Evolutionary conservation across 2,888 invertebrate species (phyloP), one percentile per base, ranked within the genome.

Genomic region (Meliscaeva auricollis): DNA sequence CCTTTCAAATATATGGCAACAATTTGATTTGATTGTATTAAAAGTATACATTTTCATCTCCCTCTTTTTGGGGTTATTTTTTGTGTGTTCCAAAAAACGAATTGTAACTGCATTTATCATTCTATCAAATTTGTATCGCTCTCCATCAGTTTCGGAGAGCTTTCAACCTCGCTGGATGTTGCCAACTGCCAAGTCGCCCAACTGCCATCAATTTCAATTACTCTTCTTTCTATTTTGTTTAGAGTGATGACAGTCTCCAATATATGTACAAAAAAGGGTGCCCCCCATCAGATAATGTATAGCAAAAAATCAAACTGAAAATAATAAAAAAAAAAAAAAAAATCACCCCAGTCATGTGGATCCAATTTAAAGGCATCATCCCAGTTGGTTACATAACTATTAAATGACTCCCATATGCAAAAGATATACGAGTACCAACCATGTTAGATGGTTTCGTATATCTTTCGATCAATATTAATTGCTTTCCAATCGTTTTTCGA

Each of bases 391-490:
- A 82, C 66, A 54, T 48, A 50, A 66, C 66, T 66, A 35, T 22
- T 50, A 50, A 66, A 35, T 5, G 50, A 66, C 48, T 38, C 46
- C 54, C 26, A 84, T 38, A 38, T 69, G 50, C 64, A 70, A 52
- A 64, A 84, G 69, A 79, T 64, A 80, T n/a, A n/a, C n/a, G n/a
- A n/a, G n/a, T n/a, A n/a, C n/a, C n/a, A n/a, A n/a, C 9, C 11
- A 26, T 20, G 32, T 56, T 54, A 26, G 30, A 52, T 72, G 62
- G 46, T 64, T 46, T 46, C 13, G 46, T n/a, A n/a, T 60, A 46
- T 32, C 80, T 80, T 52, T 80, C 81, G 75, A 85, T 85, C 84
- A 76, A 85, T 80, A 85, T 85, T 76, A 81, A 85, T 85, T 85
- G 84, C 76, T 85, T 85, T 85, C 70, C 72, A 80, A 76, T 76